Base-by-base conservation (phyloP, 2,113 vertebrate genomes). In the Empidonax traillii region DNA sequence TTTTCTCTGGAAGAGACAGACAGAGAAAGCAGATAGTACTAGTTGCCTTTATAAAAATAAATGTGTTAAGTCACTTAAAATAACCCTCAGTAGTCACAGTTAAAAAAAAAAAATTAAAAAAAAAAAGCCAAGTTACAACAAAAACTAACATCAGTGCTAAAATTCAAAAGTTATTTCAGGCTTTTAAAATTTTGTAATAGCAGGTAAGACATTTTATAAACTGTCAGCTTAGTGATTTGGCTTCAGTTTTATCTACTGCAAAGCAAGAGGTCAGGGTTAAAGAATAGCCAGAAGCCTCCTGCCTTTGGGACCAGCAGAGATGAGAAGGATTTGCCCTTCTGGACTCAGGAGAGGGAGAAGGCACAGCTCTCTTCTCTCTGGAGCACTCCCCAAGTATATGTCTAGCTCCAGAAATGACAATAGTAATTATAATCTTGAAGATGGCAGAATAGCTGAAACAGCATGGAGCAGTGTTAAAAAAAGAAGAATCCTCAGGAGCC, bases 191-290 rank as follows among this genome's bases (percentile, higher is more conserved):
- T 69, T 63, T 16, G 33, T 74, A 92, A 66, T 74, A 81, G 41
- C 85, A 91, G 73, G 20, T 33, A 82, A 90, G 78, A 61, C 28
- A 66, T 92, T 61, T 47, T 82, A 74, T 49, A 62, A 31, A 63
- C 27, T 74, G 41, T 83, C 88, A 96, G 55, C n/a, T 88, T 47
- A 80, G 59, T 77, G 52, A 89, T 76, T 78, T 90, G 68, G 16
- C 66, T 90, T 93, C 35, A 65, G 24, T 41, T 94, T 69, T 91
- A 74, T 49, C 83, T 74, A 27, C 55, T 59, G 71, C 46, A 86
- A 90, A 84, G 47, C 10, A 77, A 91, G 84, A 90, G 94, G 86
- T 95, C 46, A 33, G 66, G 69, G 44, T 94, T 94, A 95, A 94
- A 91, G 69, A 77, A 94, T 2, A 91, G 62, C 27, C 69, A 94